phyloP scores from a whole-genome alignment of 64 coral and sea anemone genomes.

The Montipora sp. region DNA sequence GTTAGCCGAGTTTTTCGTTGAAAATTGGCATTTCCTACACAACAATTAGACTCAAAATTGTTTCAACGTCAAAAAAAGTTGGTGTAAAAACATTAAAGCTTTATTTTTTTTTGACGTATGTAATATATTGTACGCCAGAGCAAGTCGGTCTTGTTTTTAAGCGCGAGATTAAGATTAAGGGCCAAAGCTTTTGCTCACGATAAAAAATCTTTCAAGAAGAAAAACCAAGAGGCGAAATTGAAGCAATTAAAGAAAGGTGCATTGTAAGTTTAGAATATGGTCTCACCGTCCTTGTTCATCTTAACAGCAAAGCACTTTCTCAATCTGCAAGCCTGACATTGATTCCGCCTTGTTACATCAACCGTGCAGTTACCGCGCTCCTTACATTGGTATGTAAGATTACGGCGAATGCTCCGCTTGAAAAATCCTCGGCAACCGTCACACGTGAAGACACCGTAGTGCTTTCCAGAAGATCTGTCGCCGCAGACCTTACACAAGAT shows the following conservation, averaged over 20 bases:
- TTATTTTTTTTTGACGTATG: background rate
- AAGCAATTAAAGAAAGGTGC: background rate
- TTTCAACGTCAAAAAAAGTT: background rate
- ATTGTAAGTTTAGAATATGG: background rate
- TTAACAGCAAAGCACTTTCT: conserved; percentile 93
- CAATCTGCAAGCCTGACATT: conserved; percentile 95
- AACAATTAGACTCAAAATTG: background rate
- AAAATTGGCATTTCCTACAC: background rate
- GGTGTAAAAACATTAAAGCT: background rate
- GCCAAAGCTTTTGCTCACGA: too few species aligned
- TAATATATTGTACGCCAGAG: background rate
- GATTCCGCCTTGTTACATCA: conserved; percentile 92
- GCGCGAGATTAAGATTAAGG: too few species aligned
- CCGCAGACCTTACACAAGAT: conserved; percentile 93
- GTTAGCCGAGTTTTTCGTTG: too few species aligned
- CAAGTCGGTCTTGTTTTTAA: background rate
- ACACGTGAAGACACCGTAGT: conserved; percentile 97
- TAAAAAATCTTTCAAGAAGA: too few species aligned
- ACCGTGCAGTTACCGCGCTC: conserved; percentile 91
- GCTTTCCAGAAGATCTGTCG: conserved; percentile 96
- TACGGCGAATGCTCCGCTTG: conserved; percentile 91
- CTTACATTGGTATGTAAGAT: conserved; percentile 89
- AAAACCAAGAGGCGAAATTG: background rate
- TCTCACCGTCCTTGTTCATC: conserved; percentile 97
- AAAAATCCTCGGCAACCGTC: conserved; percentile 98